These are phyloP conservation scores for Onychorhynchus coronatus DNA, from an alignment of 2,113 vertebrate species.

Conservation along the genomic window DNA sequence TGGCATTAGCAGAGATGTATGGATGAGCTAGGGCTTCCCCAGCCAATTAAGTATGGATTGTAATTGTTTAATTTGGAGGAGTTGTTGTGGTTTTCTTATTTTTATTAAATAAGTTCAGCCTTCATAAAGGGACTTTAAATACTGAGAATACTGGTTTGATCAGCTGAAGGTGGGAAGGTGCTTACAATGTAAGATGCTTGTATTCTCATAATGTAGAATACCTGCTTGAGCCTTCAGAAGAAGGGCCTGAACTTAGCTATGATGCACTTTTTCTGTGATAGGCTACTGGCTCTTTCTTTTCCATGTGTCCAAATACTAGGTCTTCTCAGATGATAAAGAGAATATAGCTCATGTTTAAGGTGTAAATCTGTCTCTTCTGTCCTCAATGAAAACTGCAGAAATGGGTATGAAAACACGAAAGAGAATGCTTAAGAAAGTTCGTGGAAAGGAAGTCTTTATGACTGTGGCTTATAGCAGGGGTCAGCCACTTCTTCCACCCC, in stretches of 20 bases:
- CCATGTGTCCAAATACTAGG: rapidly evolving
- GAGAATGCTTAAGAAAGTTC: slow-evolving; percentile 87
- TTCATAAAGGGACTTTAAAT: not conserved
- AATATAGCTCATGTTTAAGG: not conserved
- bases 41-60: not conserved
- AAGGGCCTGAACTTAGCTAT: not conserved
- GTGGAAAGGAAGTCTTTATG: slow-evolving; percentile 85
- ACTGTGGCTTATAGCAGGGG: slow-evolving; percentile 76
- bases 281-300: not conserved
- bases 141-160: not conserved
- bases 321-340: not conserved
- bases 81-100: not conserved
- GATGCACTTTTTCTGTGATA: not conserved
- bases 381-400: slow-evolving; percentile 69
- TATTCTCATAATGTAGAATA: not conserved
- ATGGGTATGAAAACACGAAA: slow-evolving; percentile 76
- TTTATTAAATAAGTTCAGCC: not conserved
- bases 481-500: slow-evolving; percentile 73
- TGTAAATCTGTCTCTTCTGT: not conserved
- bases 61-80: not conserved
- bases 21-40: not conserved
- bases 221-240: not conserved
- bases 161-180: not conserved
- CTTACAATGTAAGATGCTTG: not conserved
- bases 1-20: not conserved